Evolutionary conservation across 2,888 invertebrate species (phyloP).

Genomic region (Asteroscopus sphinx): DNA sequence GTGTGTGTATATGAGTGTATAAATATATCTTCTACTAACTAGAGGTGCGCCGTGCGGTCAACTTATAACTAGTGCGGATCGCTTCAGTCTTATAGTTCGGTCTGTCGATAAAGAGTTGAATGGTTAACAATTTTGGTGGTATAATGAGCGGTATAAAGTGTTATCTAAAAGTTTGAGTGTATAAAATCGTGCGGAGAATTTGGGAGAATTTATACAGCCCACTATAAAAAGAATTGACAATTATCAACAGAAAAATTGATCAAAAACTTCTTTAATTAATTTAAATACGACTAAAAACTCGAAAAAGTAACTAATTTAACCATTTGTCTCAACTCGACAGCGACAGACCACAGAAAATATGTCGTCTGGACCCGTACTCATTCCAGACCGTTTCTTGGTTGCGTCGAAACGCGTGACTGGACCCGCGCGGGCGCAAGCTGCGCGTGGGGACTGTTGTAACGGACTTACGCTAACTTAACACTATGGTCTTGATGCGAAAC

Average conservation of each 20-base stretch:
- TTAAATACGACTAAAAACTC: not conserved
- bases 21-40: conserved; percentile 83
- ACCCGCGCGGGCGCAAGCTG: conserved; percentile 83
- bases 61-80: conserved; percentile 65
- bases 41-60: conserved; percentile 73
- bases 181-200: conserved; percentile 47
- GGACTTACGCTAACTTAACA: conserved; percentile 76
- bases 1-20: conserved; percentile 77
- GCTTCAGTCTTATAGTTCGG: conserved; percentile 82
- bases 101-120: conserved; percentile 37
- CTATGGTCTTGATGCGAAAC: conserved; percentile 46
- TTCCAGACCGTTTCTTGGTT: conserved; percentile 81
- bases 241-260: conserved; percentile 6
- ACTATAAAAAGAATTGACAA: conserved; percentile 16
- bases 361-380: conserved; percentile 53
- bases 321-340: conserved; percentile 15
- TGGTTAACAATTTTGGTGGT: conserved; percentile 34
- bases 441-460: conserved; percentile 84
- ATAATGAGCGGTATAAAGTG: conserved; percentile 40
- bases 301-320: not conserved
- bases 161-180: conserved; percentile 29
- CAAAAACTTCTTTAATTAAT: not conserved
- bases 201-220: conserved; percentile 32
- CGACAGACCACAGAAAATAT: conserved; percentile 48
- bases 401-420: conserved; percentile 74